Conservation (phyloP, 2,888 invertebrate genomes). For the Drosophila tripunctata region DNA sequence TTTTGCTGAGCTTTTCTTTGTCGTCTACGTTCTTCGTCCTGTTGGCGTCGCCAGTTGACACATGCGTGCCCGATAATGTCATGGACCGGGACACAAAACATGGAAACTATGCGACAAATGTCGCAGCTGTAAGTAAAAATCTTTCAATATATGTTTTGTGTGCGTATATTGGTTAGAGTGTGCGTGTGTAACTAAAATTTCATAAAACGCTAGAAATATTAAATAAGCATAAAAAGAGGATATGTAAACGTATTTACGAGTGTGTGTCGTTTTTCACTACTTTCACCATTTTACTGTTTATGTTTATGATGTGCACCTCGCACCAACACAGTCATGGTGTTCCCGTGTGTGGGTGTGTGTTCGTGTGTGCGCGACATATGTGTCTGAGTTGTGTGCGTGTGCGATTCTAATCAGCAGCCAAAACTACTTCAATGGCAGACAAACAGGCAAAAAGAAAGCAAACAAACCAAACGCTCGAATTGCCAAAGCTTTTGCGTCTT, state of each 20-base stretch:
- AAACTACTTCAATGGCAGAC: constrained; percentile 59
- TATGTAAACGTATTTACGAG: constrained; percentile 71
- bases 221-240: constrained; percentile 72
- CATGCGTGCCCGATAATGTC: constrained; percentile 74
- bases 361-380: constrained; percentile 16
- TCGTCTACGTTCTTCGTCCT: neutral
- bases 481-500: constrained; percentile 38
- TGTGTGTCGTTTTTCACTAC: constrained; percentile 39
- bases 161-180: constrained; percentile 21
- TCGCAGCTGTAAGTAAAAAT: constrained; percentile 46
- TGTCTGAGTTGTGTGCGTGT: constrained; percentile 42
- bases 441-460: constrained; percentile 31
- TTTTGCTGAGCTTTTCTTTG: constrained; percentile 13
- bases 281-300: constrained; percentile 60
- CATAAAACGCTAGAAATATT: constrained; percentile 69
- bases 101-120: constrained; percentile 23
- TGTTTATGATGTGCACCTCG: constrained; percentile 58
- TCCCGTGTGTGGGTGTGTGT: constrained; percentile 1
- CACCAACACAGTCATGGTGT: constrained; percentile 16
- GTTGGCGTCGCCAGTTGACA: constrained; percentile 64
- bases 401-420: constrained; percentile 72
- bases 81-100: constrained; percentile 15
- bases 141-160: constrained; percentile 41
- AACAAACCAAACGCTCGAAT: constrained; percentile 42
- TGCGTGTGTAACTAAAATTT: constrained; percentile 66